Conservation (phyloP, 2,797 vertebrate species). For the Halcyon badia region DNA sequence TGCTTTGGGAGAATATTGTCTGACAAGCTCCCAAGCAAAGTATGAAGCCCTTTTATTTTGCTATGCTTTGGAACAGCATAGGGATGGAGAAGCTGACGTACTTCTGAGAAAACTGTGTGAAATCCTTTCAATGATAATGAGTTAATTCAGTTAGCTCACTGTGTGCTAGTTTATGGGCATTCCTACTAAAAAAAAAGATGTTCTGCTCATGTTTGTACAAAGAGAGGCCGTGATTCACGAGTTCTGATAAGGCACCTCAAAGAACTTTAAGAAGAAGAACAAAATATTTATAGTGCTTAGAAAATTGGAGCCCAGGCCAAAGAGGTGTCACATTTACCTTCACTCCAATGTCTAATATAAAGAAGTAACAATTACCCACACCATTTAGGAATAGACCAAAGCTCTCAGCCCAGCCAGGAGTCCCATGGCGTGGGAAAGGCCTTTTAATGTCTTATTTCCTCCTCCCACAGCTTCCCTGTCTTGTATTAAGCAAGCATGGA, state of each 20-base stretch:
- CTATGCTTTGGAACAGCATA: neutral
- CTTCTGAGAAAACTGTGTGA: neutral
- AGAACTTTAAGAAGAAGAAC: neutral
- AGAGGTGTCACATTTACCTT: neutral
- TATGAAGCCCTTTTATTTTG: neutral
- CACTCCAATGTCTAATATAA: neutral
- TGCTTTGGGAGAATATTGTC: neutral
- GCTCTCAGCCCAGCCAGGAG: neutral
- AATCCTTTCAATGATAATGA: neutral
- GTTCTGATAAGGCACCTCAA: neutral
- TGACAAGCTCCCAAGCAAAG: neutral
- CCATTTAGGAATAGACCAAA: neutral
- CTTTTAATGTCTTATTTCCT: neutral
- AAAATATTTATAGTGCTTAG: neutral
- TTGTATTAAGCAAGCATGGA: constrained; percentile 29
- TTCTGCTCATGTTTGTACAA: neutral
- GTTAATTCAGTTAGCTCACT: neutral
- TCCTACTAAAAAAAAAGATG: neutral
- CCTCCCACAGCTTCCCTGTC: neutral
- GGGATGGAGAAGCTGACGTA: neutral
- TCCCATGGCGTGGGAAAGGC: neutral
- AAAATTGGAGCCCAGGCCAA: neutral
- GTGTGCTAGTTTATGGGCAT: neutral
- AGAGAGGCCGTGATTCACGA: fast-evolving
- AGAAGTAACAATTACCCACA: neutral